phyloP scores from a whole-genome alignment of 2,888 invertebrate species.

The Yponomeuta cagnagella region DNA sequence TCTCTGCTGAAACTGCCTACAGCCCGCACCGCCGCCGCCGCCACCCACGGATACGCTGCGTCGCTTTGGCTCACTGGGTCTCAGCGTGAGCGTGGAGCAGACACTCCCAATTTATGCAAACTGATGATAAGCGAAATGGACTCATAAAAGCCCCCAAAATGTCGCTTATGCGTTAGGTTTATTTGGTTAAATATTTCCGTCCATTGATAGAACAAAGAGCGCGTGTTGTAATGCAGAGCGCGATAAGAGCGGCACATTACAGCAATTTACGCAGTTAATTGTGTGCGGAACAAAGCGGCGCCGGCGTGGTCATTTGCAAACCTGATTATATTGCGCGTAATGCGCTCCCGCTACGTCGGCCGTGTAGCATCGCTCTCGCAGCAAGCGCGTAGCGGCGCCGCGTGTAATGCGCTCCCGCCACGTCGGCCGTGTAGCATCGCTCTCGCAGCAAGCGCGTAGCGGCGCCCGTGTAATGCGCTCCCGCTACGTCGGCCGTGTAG shows the following conservation, averaged over 20 bases:
- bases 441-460: too few species aligned
- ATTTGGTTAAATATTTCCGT: neutral
- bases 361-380: neutral
- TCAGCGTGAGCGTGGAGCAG: neutral
- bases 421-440: too few species aligned
- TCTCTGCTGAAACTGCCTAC: neutral
- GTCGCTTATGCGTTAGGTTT: neutral
- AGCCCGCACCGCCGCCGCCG: too few species aligned
- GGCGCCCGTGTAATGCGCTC: too few species aligned
- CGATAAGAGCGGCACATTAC: neutral
- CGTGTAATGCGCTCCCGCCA: too few species aligned
- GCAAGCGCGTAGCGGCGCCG: neutral
- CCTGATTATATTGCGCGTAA: neutral
- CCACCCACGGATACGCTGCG: too few species aligned
- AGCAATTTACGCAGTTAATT: neutral
- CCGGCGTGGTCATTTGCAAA: neutral
- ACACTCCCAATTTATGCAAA: neutral
- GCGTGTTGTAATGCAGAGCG: neutral
- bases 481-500: too few species aligned
- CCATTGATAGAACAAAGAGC: neutral
- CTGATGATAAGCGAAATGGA: neutral
- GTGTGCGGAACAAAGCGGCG: neutral
- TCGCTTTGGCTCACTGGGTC: too few species aligned
- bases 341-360: neutral
- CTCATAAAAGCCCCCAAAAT: neutral